Evolutionary conservation across 2,888 invertebrate genomes (phyloP).

Genomic region (Pandemis cinnamomeana): DNA sequence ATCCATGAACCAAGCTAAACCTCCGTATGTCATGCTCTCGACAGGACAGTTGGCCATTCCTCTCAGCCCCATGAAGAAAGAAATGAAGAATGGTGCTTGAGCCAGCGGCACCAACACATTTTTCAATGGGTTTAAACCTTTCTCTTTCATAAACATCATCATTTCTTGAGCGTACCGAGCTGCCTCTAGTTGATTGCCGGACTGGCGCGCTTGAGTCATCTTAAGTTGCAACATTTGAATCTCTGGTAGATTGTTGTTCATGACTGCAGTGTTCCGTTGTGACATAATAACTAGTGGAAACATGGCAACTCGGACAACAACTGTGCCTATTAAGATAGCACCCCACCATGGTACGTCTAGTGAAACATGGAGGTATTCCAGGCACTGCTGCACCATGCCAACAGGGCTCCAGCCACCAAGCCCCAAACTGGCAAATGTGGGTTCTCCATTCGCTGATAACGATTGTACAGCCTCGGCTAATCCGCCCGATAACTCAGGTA

Average conservation of each 20-base stretch:
- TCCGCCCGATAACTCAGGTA: conserved; percentile 69
- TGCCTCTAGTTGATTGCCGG: conserved; percentile 92
- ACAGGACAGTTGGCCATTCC: conserved; percentile 96
- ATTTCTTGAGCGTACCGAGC: conserved; percentile 91
- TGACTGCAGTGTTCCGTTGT: conserved; percentile 91
- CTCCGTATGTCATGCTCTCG: conserved; percentile 94
- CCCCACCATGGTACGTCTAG: conserved; percentile 97
- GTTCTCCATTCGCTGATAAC: conserved; percentile 87
- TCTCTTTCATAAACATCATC: conserved; percentile 92
- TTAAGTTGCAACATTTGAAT: conserved; percentile 92
- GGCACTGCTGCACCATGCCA: conserved; percentile 90
- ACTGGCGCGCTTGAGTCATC: conserved; percentile 93
- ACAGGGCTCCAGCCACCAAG: conserved; percentile 93
- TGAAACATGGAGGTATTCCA: conserved; percentile 93
- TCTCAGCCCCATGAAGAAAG: conserved; percentile 94
- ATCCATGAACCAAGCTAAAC: conserved; percentile 96
- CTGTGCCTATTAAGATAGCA: conserved; percentile 92
- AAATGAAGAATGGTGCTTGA: conserved; percentile 96
- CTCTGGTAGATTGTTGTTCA: conserved; percentile 95
- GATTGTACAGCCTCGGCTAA: conserved; percentile 70
- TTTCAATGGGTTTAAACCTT: conserved; percentile 91
- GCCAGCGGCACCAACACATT: conserved; percentile 90
- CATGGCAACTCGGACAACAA: conserved; percentile 88
- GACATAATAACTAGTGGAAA: conserved; percentile 94
- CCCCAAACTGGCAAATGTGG: conserved; percentile 91